Evolutionary conservation across 2,888 invertebrate species (phyloP).

Genomic region (Suillia variegata): DNA sequence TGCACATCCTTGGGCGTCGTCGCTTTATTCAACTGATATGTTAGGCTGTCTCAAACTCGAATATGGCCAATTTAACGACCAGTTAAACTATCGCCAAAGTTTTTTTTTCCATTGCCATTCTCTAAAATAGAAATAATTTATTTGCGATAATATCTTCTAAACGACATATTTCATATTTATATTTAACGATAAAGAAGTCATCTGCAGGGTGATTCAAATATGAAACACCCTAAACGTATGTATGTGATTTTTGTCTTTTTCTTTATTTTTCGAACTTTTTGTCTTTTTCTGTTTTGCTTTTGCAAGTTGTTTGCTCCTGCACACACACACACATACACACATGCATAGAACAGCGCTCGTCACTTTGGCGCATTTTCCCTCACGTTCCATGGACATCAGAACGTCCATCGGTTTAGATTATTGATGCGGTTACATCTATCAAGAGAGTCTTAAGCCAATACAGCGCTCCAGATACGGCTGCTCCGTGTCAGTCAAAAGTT

Average conservation of each 20-base stretch:
- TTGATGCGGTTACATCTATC: conserved; percentile 37
- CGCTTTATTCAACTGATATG: not conserved
- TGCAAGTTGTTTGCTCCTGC: not conserved
- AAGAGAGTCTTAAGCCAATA: conserved; percentile 23
- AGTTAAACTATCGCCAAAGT: too few relatives aligned
- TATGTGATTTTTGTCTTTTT: too few relatives aligned
- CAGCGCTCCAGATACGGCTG: not conserved
- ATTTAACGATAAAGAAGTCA: too few relatives aligned
- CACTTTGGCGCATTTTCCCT: not conserved
- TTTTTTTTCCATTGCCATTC: too few relatives aligned
- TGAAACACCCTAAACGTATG: too few relatives aligned
- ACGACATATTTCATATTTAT: too few relatives aligned
- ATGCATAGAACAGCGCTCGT: conserved; percentile 9
- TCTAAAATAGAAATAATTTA: too few relatives aligned
- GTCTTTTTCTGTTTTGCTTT: not conserved
- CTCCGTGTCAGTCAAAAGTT: conserved; percentile 21
- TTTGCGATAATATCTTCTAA: too few relatives aligned
- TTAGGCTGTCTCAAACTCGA: too few relatives aligned
- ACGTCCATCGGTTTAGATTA: conserved; percentile 33
- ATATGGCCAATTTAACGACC: too few relatives aligned
- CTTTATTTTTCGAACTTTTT: not conserved
- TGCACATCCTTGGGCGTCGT: conserved; percentile 15
- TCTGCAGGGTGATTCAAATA: too few relatives aligned
- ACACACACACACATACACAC: too few relatives aligned
- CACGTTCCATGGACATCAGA: conserved; percentile 32